These are phyloP conservation scores for Poecilia latipinna DNA, from an alignment of 2,113 vertebrate species.

Conservation along the genomic window DNA sequence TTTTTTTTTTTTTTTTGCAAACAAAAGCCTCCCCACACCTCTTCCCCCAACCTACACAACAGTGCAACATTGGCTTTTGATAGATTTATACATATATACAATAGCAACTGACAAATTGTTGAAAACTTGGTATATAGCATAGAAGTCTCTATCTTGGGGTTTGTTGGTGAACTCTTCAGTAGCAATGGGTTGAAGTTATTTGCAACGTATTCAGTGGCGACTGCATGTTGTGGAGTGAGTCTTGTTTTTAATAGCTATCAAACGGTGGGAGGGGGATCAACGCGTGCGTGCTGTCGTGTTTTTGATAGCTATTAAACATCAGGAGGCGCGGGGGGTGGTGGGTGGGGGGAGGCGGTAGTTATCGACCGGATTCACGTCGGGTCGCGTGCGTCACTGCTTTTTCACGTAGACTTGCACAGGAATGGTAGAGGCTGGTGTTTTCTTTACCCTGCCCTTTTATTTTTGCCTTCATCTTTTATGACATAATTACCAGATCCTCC, in stretches of 20 bases:
- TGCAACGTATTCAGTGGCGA: constrained; percentile 71
- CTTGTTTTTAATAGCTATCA: constrained; percentile 80
- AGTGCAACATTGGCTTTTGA: constrained; percentile 65
- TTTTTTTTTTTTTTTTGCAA: constrained; percentile 7
- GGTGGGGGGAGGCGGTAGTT: constrained; percentile 42
- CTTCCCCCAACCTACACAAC: constrained; percentile 35
- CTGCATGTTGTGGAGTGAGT: constrained; percentile 73
- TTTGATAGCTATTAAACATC: constrained; percentile 82
- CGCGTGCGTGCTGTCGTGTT: constrained; percentile 51
- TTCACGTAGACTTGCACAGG: constrained; percentile 66
- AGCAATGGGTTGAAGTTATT: constrained; percentile 72
- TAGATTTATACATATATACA: constrained; percentile 36
- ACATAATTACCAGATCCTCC: constrained; percentile 53
- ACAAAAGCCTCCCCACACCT: background rate
- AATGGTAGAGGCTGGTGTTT: constrained; percentile 52
- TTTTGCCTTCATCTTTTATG: constrained; percentile 32
- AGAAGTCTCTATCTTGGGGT: constrained; percentile 77
- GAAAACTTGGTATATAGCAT: constrained; percentile 80
- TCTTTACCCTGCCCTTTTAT: background rate
- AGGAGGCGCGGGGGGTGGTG: constrained; percentile 45
- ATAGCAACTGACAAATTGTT: constrained; percentile 72
- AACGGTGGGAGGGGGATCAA: constrained; percentile 65
- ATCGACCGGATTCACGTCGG: constrained; percentile 42
- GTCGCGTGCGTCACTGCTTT: constrained; percentile 53
- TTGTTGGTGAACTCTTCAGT: constrained; percentile 77